phyloP scores from a whole-genome alignment of 2,113 vertebrate genomes.

The Megaceryle maxima region DNA sequence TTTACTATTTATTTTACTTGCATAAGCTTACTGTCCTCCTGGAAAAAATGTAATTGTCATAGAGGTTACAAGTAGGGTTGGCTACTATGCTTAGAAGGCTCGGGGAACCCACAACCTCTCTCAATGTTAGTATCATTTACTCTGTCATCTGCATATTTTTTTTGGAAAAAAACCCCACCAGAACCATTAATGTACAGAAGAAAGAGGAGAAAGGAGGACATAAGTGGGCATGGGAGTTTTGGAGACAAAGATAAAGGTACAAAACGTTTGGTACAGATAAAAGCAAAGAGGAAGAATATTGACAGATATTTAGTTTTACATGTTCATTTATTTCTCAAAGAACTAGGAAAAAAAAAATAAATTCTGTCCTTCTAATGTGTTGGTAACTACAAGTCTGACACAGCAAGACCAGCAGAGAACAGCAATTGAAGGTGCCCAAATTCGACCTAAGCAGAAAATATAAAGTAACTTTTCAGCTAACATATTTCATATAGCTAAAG shows the following conservation, averaged over 20 bases:
- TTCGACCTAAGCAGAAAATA: neutral
- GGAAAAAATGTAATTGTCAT: neutral
- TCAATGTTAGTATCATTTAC: rapidly evolving
- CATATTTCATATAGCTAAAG: neutral
- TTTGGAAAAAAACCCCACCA: rapidly evolving
- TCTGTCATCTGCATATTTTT: neutral
- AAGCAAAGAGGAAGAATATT: neutral
- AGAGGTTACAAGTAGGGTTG: neutral
- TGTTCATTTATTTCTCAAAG: neutral
- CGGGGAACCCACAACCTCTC: neutral
- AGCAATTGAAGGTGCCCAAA: neutral
- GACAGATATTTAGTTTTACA: neutral
- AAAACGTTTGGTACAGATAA: neutral
- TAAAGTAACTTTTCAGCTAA: neutral
- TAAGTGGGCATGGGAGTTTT: neutral
- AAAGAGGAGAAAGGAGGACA: neutral
- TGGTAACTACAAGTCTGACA: neutral
- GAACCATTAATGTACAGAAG: neutral
- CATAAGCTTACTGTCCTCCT: neutral
- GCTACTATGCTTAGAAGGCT: neutral
- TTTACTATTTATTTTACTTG: neutral
- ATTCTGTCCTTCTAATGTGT: neutral
- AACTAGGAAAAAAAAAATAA: neutral
- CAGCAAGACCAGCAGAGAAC: neutral
- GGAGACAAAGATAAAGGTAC: neutral